Conservation (phyloP, 2,888 invertebrate species). For the Parnassius apollo region DNA sequence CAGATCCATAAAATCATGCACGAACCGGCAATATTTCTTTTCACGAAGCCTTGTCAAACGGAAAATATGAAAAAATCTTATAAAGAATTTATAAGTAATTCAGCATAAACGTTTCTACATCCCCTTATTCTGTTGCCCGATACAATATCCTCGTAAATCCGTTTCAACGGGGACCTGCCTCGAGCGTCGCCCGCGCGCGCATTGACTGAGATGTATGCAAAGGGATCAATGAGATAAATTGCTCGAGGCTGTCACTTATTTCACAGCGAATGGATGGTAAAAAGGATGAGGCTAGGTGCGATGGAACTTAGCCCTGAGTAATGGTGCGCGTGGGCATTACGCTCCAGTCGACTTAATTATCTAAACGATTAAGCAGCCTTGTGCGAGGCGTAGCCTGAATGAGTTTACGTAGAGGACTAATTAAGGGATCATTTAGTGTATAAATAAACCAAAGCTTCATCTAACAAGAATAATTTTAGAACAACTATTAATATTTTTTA, state of each 20-base stretch:
- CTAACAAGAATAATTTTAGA: not conserved
- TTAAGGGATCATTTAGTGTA: not conserved
- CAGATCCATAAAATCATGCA: slow-evolving; percentile 10
- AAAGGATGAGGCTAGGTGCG: slow-evolving; percentile 32
- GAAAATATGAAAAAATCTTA: slow-evolving; percentile 43
- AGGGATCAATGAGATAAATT: slow-evolving; percentile 76
- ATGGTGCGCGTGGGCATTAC: slow-evolving; percentile 68
- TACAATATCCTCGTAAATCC: slow-evolving; percentile 59
- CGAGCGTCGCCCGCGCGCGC: slow-evolving; percentile 41
- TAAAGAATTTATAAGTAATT: slow-evolving; percentile 55
- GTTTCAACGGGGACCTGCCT: slow-evolving; percentile 44
- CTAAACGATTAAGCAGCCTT: slow-evolving; percentile 22
- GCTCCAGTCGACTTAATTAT: slow-evolving; percentile 38
- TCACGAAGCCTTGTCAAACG: slow-evolving; percentile 22
- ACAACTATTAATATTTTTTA: too few relatives aligned
- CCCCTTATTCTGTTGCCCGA: slow-evolving; percentile 33
- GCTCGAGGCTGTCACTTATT: slow-evolving; percentile 67
- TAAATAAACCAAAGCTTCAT: not conserved
- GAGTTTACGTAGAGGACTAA: not conserved
- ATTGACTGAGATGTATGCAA: slow-evolving; percentile 74
- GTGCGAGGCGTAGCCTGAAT: slow-evolving; percentile 5
- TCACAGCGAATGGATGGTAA: slow-evolving; percentile 50
- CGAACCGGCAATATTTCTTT: not conserved
- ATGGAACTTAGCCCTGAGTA: slow-evolving; percentile 40
- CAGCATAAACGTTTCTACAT: slow-evolving; percentile 47